Conservation (phyloP, 1,140 invertebrate species). For the Propsilocerus akamusi region DNA sequence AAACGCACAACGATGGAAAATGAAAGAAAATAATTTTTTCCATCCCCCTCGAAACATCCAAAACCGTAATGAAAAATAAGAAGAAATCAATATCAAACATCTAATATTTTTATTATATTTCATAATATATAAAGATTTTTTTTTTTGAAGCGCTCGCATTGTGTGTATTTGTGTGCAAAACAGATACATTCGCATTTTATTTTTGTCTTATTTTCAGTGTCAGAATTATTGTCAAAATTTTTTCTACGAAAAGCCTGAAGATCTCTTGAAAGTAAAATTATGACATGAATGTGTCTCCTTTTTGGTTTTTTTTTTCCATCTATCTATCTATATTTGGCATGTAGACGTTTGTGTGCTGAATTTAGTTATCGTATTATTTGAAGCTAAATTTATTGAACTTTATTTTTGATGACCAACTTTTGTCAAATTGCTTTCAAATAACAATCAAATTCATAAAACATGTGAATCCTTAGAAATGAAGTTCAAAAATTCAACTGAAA, state of each 20-base stretch:
- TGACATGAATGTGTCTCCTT: background rate
- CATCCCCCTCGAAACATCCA: background rate
- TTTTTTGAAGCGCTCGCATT: background rate
- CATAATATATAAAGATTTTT: too few species aligned
- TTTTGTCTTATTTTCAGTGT: background rate
- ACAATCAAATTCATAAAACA: too few species aligned
- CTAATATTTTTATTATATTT: constrained; percentile 4
- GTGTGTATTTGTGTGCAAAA: background rate
- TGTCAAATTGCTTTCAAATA: too few species aligned
- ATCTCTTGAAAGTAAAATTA: background rate
- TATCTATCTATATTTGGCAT: background rate
- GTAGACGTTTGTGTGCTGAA: too few species aligned
- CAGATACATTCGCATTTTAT: background rate
- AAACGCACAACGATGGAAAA: too few species aligned
- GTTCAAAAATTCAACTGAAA: too few species aligned
- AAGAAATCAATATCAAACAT: constrained; percentile 1
- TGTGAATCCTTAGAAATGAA: too few species aligned
- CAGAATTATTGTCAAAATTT: background rate
- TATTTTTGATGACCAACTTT: too few species aligned
- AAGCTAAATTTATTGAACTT: too few species aligned
- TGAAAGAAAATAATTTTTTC: constrained; percentile 2
- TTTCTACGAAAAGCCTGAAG: background rate
- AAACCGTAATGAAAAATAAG: constrained; percentile 1
- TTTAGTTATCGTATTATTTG: too few species aligned
- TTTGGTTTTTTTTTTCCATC: background rate